A percentile compares a stretch with the other conserved stretches of the same genome.
Conservation (phyloP, 2,113 vertebrate genomes). For the Phycodurus eques region DNA sequence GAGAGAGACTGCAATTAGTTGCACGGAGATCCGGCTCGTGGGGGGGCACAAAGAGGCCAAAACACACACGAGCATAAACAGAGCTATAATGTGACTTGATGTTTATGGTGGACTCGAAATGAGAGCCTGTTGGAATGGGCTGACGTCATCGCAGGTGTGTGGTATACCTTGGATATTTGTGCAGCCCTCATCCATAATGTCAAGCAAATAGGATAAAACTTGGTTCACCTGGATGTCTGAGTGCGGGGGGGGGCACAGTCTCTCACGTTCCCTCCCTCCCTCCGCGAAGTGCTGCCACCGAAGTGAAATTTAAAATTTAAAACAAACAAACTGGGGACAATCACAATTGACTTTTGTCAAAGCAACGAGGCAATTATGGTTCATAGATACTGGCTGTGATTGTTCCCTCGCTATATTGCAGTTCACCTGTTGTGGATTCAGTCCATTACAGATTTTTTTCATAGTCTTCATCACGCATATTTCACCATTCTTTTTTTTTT, state of each 20-base stretch:
- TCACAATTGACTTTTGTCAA: too few species aligned
- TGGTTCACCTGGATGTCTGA: neutral
- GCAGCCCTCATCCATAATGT: conserved; percentile 7
- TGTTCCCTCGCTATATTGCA: too few species aligned
- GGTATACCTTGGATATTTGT: conserved; percentile 24
- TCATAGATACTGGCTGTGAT: too few species aligned
- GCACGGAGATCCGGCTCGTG: conserved; percentile 22
- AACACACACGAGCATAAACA: conserved; percentile 22
- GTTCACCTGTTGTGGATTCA: too few species aligned
- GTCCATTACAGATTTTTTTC: too few species aligned
- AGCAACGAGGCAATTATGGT: too few species aligned
- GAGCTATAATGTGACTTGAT: conserved; percentile 12
- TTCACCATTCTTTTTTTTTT: too few species aligned
- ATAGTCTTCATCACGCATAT: too few species aligned
- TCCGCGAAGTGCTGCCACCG: too few species aligned
- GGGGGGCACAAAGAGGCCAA: conserved; percentile 19
- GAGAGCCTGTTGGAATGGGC: conserved; percentile 49
- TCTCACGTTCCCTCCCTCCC: too few species aligned
- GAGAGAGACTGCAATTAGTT: conserved; percentile 47
- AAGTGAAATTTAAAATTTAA: too few species aligned
- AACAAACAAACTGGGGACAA: too few species aligned
- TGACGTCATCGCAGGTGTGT: conserved; percentile 68
- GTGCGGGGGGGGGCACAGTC: neutral
- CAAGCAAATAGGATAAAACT: neutral
- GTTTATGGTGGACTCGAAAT: conserved; percentile 58